A percentile compares a stretch with the other conserved stretches of the same genome.
These are phyloP conservation scores for Lasius platythorax DNA, from an alignment of 2,888 invertebrate genomes.

Conservation along the genomic window DNA sequence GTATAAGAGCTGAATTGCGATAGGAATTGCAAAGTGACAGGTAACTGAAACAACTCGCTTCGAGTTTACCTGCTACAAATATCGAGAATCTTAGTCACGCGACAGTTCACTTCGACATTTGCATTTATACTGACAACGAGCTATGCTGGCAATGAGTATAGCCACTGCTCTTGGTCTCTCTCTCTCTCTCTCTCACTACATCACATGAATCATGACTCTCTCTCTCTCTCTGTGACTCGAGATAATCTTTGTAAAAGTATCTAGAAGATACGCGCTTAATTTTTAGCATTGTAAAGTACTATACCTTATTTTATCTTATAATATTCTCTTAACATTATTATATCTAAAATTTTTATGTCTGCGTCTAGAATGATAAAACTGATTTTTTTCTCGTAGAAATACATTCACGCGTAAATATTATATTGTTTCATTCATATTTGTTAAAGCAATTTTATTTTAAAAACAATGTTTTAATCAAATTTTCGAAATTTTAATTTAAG, in stretches of 20 bases:
- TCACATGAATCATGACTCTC: no score
- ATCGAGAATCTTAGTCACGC: background rate
- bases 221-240: no score
- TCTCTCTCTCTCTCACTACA: no score
- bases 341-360: background rate
- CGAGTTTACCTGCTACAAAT: conserved; percentile 63
- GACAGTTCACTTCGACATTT: background rate
- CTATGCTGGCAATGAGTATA: background rate
- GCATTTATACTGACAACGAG: background rate
- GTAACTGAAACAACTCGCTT: conserved; percentile 79
- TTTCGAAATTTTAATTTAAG: background rate
- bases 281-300: background rate
- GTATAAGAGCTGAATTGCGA: background rate
- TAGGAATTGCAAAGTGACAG: background rate
- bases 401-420: background rate
- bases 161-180: background rate
- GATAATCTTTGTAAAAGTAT: background rate
- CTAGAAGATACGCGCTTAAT: background rate
- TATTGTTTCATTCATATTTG: background rate
- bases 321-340: background rate
- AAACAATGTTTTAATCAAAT: background rate
- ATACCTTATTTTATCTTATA: background rate
- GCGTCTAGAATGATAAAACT: background rate
- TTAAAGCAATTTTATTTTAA: background rate
- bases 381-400: background rate